phyloP scores from a whole-genome alignment of 2,888 invertebrate genomes.

The Cinara cedri region DNA sequence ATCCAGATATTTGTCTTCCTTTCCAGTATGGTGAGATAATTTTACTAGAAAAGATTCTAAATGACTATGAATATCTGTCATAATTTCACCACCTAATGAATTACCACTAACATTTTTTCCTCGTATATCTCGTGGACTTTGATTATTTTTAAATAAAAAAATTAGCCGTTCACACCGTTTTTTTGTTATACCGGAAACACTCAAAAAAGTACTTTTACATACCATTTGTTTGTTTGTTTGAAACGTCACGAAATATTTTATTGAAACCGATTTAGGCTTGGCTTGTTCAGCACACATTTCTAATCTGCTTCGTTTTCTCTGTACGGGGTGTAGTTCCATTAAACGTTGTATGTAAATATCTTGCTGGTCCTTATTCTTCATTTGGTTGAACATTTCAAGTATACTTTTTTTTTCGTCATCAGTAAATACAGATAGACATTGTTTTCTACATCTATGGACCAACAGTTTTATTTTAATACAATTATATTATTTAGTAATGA shows the following conservation, averaged over 20 bases:
- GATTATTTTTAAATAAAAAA: slow-evolving; percentile 32
- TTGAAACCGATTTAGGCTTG: slow-evolving; percentile 26
- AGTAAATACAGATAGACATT: slow-evolving; percentile 34
- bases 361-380: slow-evolving; percentile 25
- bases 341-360: slow-evolving; percentile 47
- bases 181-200: not conserved
- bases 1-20: slow-evolving; percentile 41
- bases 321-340: slow-evolving; percentile 33
- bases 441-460: slow-evolving; percentile 10
- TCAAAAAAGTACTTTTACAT: slow-evolving; percentile 27
- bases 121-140: slow-evolving; percentile 42
- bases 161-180: slow-evolving; percentile 31
- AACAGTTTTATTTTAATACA: slow-evolving; percentile 15
- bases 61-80: slow-evolving; percentile 38
- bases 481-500: slow-evolving; percentile 26
- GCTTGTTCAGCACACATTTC: slow-evolving; percentile 25
- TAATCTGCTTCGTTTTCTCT: slow-evolving; percentile 17
- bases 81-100: slow-evolving; percentile 37
- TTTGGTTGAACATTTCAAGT: slow-evolving; percentile 31
- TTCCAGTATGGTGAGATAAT: slow-evolving; percentile 51
- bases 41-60: slow-evolving; percentile 37
- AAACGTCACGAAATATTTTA: no score
- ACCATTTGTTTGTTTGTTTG: no score
- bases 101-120: slow-evolving; percentile 51
- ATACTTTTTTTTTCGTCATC: slow-evolving; percentile 28